Percentiles rank a stretch among this genome's conserved stretches.
Conservation (phyloP, 23 tunicate species). For the Clavelina lepadiformis region DNA sequence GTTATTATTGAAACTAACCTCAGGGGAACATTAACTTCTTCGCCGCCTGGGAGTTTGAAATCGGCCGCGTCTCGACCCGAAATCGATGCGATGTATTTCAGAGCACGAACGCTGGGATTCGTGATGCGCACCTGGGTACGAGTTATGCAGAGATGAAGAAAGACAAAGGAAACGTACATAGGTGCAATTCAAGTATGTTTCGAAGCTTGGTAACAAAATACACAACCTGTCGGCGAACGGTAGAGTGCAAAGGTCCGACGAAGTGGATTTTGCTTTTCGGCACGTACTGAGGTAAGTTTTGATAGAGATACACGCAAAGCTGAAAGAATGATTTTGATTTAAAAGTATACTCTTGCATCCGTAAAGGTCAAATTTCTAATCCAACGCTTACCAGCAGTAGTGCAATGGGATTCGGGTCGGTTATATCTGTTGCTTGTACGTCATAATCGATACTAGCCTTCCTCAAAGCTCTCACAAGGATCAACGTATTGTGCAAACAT, state of each 20-base stretch:
- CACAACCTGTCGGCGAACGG: slow-evolving; percentile 63
- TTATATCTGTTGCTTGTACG: slow-evolving; percentile 93
- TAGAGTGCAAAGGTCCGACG: slow-evolving; percentile 48
- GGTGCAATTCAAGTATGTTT: not conserved
- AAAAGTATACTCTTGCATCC: not conserved
- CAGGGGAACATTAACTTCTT: slow-evolving; percentile 65
- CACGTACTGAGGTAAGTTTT: slow-evolving; percentile 77
- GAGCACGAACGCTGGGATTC: slow-evolving; percentile 53
- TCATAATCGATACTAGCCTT: slow-evolving; percentile 72
- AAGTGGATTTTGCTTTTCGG: slow-evolving; percentile 65
- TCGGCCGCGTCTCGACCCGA: slow-evolving; percentile 80
- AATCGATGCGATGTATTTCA: slow-evolving; percentile 50
- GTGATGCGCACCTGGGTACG: slow-evolving; percentile 55
- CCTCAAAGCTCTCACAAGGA: slow-evolving; percentile 59
- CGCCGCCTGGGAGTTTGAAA: slow-evolving; percentile 60
- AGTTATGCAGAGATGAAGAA: not conserved
- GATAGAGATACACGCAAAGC: slow-evolving; percentile 82
- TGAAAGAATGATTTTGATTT: slow-evolving; percentile 6
- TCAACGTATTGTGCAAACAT: slow-evolving; percentile 92
- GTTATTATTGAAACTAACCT: slow-evolving; percentile 54
- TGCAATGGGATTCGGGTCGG: slow-evolving; percentile 95
- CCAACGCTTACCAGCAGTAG: slow-evolving; percentile 59
- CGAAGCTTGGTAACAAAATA: not conserved
- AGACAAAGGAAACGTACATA: not conserved
- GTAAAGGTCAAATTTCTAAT: not conserved